Conservation (phyloP, 2,888 invertebrate genomes). For the Nyleta sp. region DNA sequence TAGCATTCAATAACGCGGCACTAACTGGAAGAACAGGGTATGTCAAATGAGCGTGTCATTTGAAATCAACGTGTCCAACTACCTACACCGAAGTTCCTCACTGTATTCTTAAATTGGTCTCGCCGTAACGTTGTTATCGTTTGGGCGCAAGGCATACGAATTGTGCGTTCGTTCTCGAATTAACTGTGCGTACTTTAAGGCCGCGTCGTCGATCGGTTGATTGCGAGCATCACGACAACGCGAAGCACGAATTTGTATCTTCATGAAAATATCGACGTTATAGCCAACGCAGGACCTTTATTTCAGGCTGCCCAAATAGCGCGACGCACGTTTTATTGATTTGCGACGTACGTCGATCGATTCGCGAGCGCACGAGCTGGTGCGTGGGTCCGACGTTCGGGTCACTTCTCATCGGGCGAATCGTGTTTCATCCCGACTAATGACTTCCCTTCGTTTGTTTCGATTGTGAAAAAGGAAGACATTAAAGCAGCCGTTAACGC, state of each 20-base stretch:
- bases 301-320: slow-evolving; percentile 28
- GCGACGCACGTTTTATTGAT: slow-evolving; percentile 19
- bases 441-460: too few relatives aligned
- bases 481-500: too few relatives aligned
- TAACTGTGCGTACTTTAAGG: slow-evolving; percentile 20
- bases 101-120: slow-evolving; percentile 55
- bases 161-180: slow-evolving; percentile 15
- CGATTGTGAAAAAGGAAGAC: too few relatives aligned
- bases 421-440: too few relatives aligned
- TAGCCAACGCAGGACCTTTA: slow-evolving; percentile 39
- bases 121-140: slow-evolving; percentile 24
- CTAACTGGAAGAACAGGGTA: slow-evolving; percentile 67
- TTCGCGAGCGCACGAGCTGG: slow-evolving; percentile 5
- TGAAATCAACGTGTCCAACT: slow-evolving; percentile 62
- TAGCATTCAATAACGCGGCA: slow-evolving; percentile 57
- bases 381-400: too few relatives aligned
- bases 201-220: slow-evolving; percentile 17
- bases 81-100: slow-evolving; percentile 61
- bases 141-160: slow-evolving; percentile 21
- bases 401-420: too few relatives aligned
- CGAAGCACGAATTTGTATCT: slow-evolving; percentile 20
- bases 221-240: slow-evolving; percentile 9
- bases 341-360: not conserved
- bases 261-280: slow-evolving; percentile 30
- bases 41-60: slow-evolving; percentile 64